These are phyloP conservation scores for Psettodes erumei DNA, from an alignment of 2,113 vertebrate species.

Conservation along the genomic window DNA sequence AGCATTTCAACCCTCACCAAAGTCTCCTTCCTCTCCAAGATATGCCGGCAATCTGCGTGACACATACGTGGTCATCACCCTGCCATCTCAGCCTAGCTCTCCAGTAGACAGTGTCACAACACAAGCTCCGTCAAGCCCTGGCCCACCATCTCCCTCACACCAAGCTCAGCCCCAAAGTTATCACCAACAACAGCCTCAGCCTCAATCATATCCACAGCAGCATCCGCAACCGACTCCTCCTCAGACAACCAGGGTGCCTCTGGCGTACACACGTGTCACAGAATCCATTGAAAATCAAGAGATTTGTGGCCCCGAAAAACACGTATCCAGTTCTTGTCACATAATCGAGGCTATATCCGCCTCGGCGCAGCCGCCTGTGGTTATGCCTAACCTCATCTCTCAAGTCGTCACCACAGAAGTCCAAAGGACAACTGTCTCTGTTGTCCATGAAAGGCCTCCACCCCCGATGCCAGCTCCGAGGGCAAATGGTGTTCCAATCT, in stretches of 20 bases:
- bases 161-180: slow-evolving; percentile 72
- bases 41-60: slow-evolving; percentile 89
- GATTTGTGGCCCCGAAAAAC: slow-evolving; percentile 83
- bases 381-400: slow-evolving; percentile 81
- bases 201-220: slow-evolving; percentile 66
- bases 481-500: slow-evolving; percentile 80
- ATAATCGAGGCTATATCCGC: slow-evolving; percentile 83
- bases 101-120: slow-evolving; percentile 89
- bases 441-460: slow-evolving; percentile 82
- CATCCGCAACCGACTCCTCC: slow-evolving; percentile 68
- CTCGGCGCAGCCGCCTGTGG: slow-evolving; percentile 77
- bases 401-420: slow-evolving; percentile 86
- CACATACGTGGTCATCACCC: slow-evolving; percentile 97
- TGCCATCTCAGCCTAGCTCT: slow-evolving; percentile 96
- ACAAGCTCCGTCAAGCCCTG: slow-evolving; percentile 87
- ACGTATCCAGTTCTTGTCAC: slow-evolving; percentile 85
- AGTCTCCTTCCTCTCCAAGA: slow-evolving; percentile 90
- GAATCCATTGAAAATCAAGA: slow-evolving; percentile 86
- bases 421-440: slow-evolving; percentile 85
- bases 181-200: slow-evolving; percentile 67
- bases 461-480: slow-evolving; percentile 76
- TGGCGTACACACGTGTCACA: slow-evolving; percentile 85
- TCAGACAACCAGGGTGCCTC: slow-evolving; percentile 80
- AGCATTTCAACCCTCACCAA: slow-evolving; percentile 85
- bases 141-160: slow-evolving; percentile 80